Percentiles rank a stretch among this genome's conserved stretches.
phyloP scores from a whole-genome alignment of 2,888 invertebrate genomes.

The Cremastinae sp. region DNA sequence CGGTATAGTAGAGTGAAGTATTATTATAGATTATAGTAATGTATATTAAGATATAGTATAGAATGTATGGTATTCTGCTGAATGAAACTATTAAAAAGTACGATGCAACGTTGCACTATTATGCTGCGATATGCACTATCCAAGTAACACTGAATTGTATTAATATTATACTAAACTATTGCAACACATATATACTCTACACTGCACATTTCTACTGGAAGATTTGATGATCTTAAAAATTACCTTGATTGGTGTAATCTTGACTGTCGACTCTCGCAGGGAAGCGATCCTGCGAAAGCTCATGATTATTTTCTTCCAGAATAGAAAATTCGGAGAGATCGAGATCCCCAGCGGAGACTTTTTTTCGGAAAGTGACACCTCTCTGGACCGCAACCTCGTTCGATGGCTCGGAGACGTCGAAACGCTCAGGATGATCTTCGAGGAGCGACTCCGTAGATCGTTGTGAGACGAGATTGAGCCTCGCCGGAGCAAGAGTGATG shows the following conservation, averaged over 20 bases:
- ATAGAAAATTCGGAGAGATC: conserved; percentile 45
- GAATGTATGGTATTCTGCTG: too few relatives aligned
- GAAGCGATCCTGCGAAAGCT: conserved; percentile 19
- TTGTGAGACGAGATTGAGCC: conserved; percentile 57
- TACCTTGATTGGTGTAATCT: conserved; percentile 32
- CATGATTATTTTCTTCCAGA: conserved; percentile 8
- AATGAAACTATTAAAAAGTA: too few relatives aligned
- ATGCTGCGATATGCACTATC: too few relatives aligned
- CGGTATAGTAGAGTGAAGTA: too few relatives aligned
- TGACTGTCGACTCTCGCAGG: conserved; percentile 3
- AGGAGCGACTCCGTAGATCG: too few relatives aligned
- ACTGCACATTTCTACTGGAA: too few relatives aligned
- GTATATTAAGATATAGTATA: too few relatives aligned
- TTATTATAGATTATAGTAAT: too few relatives aligned
- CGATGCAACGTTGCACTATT: too few relatives aligned
- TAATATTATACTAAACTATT: too few relatives aligned
- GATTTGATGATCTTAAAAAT: conserved; percentile 12
- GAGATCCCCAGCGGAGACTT: conserved; percentile 20
- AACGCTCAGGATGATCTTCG: not conserved
- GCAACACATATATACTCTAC: too few relatives aligned
- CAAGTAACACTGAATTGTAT: too few relatives aligned
- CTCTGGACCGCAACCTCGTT: conserved; percentile 20
- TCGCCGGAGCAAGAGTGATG: conserved; percentile 60
- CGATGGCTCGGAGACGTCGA: not conserved
- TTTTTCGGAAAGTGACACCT: conserved; percentile 48